Base-by-base conservation (phyloP, 2,113 vertebrate genomes). In the Gobiocypris rarus region DNA sequence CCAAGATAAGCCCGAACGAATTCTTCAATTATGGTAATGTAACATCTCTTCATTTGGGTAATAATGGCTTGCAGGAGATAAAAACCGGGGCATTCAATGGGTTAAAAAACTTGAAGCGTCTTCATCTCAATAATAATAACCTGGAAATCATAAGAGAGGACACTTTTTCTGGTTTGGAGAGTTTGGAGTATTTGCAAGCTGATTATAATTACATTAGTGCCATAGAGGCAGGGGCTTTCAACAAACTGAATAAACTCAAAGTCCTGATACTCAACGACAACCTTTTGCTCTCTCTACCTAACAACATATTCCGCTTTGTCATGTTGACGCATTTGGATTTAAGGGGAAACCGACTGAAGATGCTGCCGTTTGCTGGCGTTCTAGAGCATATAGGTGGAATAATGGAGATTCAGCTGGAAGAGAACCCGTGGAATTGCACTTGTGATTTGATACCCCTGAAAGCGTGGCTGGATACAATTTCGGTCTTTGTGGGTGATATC, bases 231-330 rank as follows among this genome's bases (percentile, higher is more conserved):
- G 97, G 97, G 0, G 95, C 98, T 9, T 98, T 99, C 91, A 97
- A 96, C 91, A 97, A 97, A 54, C 94, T 99, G 34, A 97, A 98
- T 87, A 99, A 98, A 88, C 96, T 99, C 63, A 99, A 99, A 91
- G 98, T 99, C 79, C 91, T 99, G 88, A 99, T 99, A 84, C 94
- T 99, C 11, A 99, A 99, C n/a, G 98, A 99, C 91, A 99, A 99
- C 92, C 95, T 99, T 79, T 93, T 99, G 83, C 93, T 97, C 86
- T 96, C 97, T 4, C 91, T 99, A 86, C 98, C 98, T 17, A 96
- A 95, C 87, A 99, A 99, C 24, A 96, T 99, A 59, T 99, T 99
- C 91, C 97, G 98, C 85, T 99, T 99, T 0, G 97, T 99, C 87
- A 95, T 99, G 82, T 95, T 99, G 89, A 99, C n/a, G n/a, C n/a